phyloP scores from a whole-genome alignment of 2,797 vertebrate species.

The Molossus molossus region DNA sequence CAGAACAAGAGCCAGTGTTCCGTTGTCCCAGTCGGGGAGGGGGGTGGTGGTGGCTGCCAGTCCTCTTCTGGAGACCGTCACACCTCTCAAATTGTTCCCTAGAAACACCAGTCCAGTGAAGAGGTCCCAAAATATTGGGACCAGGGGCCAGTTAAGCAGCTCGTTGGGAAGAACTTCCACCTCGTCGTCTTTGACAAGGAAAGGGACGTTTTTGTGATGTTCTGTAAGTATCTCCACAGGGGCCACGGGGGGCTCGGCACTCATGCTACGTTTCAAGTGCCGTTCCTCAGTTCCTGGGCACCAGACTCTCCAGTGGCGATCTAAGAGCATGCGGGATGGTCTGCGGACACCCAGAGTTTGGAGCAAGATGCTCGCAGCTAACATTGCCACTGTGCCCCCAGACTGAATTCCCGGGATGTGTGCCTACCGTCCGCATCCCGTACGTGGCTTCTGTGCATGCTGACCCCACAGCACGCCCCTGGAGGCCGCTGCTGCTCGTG shows the following conservation, averaged over 20 bases:
- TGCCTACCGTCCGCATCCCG: background rate
- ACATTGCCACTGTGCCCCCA: background rate
- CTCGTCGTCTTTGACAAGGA: constrained; percentile 93
- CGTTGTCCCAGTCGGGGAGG: background rate
- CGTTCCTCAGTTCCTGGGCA: background rate
- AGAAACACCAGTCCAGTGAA: constrained; percentile 92
- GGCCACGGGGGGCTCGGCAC: accelerated
- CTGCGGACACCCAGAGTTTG: background rate
- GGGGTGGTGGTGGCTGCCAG: background rate
- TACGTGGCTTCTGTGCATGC: background rate
- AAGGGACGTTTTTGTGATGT: constrained; percentile 94
- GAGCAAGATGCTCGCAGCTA: background rate
- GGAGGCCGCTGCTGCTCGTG: background rate
- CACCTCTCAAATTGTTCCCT: constrained; percentile 74
- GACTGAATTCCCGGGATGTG: background rate
- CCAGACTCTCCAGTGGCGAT: background rate
- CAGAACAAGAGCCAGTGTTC: background rate
- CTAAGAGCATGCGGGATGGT: too few relatives aligned
- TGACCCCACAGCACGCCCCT: background rate
- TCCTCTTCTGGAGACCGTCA: background rate
- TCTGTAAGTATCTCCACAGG: constrained; percentile 92
- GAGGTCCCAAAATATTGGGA: constrained; percentile 94
- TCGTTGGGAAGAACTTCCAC: constrained; percentile 96
- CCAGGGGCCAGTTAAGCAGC: constrained; percentile 92
- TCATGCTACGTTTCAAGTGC: background rate